Percentiles rank a stretch among this genome's conserved stretches.
Evolutionary conservation across 2,797 vertebrate species (phyloP).

Genomic region (Sebastes kiyomatsui): DNA sequence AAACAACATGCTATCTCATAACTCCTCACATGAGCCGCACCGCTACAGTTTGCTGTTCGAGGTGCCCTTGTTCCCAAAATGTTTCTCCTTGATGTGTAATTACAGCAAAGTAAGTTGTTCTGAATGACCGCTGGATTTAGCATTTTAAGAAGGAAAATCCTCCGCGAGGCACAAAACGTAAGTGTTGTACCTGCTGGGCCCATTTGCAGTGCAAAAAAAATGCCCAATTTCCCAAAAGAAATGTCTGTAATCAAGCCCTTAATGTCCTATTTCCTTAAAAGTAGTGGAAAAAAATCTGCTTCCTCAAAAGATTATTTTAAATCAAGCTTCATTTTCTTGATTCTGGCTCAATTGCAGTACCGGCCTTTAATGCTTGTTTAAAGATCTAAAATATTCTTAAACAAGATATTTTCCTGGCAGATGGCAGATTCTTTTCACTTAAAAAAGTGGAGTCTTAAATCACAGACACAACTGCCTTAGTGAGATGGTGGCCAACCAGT

Average conservation of each 20-base stretch:
- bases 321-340: not conserved
- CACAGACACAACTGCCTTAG: not conserved
- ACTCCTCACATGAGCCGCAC: slow-evolving; percentile 35
- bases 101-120: slow-evolving; percentile 28
- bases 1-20: slow-evolving; percentile 51
- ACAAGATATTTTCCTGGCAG: not conserved
- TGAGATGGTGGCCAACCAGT: not conserved
- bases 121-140: slow-evolving; percentile 11
- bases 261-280: not conserved
- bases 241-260: not conserved
- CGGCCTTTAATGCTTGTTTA: not conserved
- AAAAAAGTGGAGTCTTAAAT: not conserved
- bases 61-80: slow-evolving; percentile 17
- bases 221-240: not conserved
- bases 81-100: slow-evolving; percentile 35
- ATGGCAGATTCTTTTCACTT: not conserved
- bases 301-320: not conserved
- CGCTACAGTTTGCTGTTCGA: slow-evolving; percentile 10
- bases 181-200: not conserved
- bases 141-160: slow-evolving; percentile 23
- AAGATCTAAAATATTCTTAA: not conserved
- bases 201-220: slow-evolving; percentile 1
- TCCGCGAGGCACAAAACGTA: not conserved
- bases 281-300: not conserved
- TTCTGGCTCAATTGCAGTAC: not conserved